A percentile compares a stretch with the other conserved stretches of the same genome.
Conservation (phyloP, 2,888 invertebrate species). For the Vanessa cardui region DNA sequence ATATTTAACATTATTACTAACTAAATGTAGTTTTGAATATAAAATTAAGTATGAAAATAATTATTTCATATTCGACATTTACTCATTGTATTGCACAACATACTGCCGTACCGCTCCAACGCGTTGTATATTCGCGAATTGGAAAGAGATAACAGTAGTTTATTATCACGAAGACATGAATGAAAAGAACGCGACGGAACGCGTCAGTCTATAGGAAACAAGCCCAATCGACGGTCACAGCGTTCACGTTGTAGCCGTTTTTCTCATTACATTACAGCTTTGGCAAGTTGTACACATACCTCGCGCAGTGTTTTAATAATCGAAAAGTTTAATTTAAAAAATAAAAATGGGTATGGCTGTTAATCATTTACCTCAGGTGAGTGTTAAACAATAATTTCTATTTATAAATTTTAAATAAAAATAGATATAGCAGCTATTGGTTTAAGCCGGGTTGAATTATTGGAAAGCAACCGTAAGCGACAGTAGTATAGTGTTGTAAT, state of each 20-base stretch:
- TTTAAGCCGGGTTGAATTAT: conserved; percentile 62
- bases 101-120: conserved; percentile 45
- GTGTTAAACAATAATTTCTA: conserved; percentile 43
- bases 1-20: neutral
- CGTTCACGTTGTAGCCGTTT: conserved; percentile 56
- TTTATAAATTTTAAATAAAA: conserved; percentile 40
- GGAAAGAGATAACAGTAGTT: conserved; percentile 68
- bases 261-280: conserved; percentile 69
- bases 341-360: conserved; percentile 74
- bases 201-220: conserved; percentile 55
- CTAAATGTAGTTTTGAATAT: neutral
- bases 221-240: conserved; percentile 58
- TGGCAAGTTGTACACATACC: conserved; percentile 66
- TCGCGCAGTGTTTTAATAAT: conserved; percentile 52
- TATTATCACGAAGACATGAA: conserved; percentile 77
- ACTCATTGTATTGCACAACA: conserved; percentile 32
- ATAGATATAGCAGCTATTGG: conserved; percentile 43
- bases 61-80: conserved; percentile 27
- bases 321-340: conserved; percentile 46
- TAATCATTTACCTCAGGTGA: conserved; percentile 74
- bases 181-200: conserved; percentile 60
- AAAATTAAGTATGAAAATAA: neutral
- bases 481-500: conserved; percentile 68
- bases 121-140: conserved; percentile 40
- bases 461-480: conserved; percentile 72